Percentiles rank a stretch among this genome's conserved stretches.
Conservation (phyloP, 2,888 invertebrate genomes). For the Loripinus fragilis region DNA sequence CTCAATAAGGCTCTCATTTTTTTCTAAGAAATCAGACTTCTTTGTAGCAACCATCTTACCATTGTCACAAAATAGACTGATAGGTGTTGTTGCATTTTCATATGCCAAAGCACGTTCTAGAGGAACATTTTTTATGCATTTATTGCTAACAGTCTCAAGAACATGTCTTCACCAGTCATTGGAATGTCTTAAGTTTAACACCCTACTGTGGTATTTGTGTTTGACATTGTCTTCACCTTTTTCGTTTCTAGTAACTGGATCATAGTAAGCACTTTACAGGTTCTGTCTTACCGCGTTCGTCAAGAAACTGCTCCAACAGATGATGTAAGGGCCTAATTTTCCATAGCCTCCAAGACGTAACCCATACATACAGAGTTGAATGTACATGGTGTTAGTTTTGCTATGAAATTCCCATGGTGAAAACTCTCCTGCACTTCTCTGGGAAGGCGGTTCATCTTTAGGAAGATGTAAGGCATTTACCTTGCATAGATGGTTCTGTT, state of each 20-base stretch:
- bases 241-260: slow-evolving; percentile 3
- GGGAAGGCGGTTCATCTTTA: too few relatives aligned
- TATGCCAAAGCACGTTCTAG: neutral
- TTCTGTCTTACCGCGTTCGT: neutral
- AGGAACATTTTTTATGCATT: slow-evolving; percentile 17
- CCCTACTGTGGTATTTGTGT: neutral
- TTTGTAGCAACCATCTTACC: slow-evolving; percentile 16
- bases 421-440: neutral
- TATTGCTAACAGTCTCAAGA: slow-evolving; percentile 19
- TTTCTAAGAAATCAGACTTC: slow-evolving; percentile 26
- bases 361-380: too few relatives aligned
- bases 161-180: slow-evolving; percentile 22
- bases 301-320: slow-evolving; percentile 18
- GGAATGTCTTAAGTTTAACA: neutral
- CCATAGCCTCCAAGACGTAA: slow-evolving; percentile 22
- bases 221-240: slow-evolving; percentile 29
- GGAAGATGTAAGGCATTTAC: too few relatives aligned
- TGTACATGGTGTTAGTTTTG: slow-evolving; percentile 4
- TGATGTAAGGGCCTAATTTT: slow-evolving; percentile 31
- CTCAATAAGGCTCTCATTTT: slow-evolving; percentile 21
- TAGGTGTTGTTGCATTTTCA: slow-evolving; percentile 21
- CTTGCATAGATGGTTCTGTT: too few relatives aligned
- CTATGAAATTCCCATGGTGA: neutral
- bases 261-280: slow-evolving; percentile 8
- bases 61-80: slow-evolving; percentile 26